Evolutionary conservation across 2,888 invertebrate genomes (phyloP).

Genomic region (Spodoptera picta): DNA sequence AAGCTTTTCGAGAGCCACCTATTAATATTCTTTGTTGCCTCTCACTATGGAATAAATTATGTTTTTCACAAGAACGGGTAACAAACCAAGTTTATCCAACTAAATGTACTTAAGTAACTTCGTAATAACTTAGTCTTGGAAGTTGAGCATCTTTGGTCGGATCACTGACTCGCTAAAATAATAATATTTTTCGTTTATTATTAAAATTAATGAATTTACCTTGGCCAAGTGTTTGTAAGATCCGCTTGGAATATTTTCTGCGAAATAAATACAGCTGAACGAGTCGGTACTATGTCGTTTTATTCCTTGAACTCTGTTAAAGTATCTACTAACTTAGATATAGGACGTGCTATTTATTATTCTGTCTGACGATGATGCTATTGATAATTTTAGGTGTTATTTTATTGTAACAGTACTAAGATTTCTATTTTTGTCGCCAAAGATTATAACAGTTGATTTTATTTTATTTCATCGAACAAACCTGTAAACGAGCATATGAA

Average conservation of each 20-base stretch:
- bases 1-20: conserved; percentile 37
- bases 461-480: too few species aligned
- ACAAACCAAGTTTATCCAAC: conserved; percentile 56
- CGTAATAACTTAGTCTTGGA: conserved; percentile 54
- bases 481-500: too few species aligned
- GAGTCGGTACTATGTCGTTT: too few species aligned
- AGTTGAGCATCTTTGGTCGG: conserved; percentile 52
- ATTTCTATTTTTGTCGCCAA: too few species aligned
- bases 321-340: too few species aligned
- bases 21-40: conserved; percentile 54
- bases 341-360: too few species aligned
- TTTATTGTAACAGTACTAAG: too few species aligned
- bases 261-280: too few species aligned
- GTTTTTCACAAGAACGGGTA: conserved; percentile 58
- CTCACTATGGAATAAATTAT: conserved; percentile 58
- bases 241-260: neutral
- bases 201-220: conserved; percentile 34
- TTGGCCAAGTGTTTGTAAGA: conserved; percentile 6
- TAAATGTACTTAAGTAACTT: conserved; percentile 59
- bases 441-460: too few species aligned
- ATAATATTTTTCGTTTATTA: conserved; percentile 54
- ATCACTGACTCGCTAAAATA: conserved; percentile 55
- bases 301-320: too few species aligned
- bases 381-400: too few species aligned
- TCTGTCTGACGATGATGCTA: too few species aligned